Conservation (phyloP, 2,888 invertebrate species). For the Adelognathus sp. region DNA sequence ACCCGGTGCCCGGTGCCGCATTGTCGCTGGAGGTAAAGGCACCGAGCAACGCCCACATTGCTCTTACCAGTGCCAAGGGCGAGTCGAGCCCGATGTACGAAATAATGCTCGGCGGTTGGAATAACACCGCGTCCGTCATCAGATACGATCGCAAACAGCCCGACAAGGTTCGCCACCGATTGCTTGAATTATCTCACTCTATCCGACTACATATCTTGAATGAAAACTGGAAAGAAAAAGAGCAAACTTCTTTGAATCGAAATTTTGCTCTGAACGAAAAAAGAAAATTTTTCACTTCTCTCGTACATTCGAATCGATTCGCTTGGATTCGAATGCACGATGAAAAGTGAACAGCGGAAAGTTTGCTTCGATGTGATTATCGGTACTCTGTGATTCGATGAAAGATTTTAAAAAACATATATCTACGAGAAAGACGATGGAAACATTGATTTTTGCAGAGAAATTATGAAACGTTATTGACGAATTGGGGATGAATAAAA, state of each 20-base stretch:
- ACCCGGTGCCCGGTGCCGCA: constrained; percentile 83
- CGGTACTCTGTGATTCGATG: too few relatives aligned
- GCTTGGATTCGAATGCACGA: too few relatives aligned
- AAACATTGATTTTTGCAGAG: too few relatives aligned
- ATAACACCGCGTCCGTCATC: constrained; percentile 86
- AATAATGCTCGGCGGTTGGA: constrained; percentile 87
- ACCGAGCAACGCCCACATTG: constrained; percentile 86
- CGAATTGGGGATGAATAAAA: too few relatives aligned
- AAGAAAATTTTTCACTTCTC: too few relatives aligned
- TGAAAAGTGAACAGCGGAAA: too few relatives aligned
- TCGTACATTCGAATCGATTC: too few relatives aligned
- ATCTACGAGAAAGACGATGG: too few relatives aligned
- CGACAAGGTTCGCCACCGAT: constrained; percentile 83
- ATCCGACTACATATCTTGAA: background rate
- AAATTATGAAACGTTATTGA: too few relatives aligned
- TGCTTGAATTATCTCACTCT: constrained; percentile 25
- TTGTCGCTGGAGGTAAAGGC: constrained; percentile 84
- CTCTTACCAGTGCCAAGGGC: constrained; percentile 83
- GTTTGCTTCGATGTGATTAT: too few relatives aligned
- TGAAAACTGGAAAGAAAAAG: background rate
- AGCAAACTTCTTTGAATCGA: background rate
- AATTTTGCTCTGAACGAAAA: too few relatives aligned
- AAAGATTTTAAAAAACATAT: too few relatives aligned
- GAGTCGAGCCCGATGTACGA: constrained; percentile 86
- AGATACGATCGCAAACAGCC: constrained; percentile 85